Base-by-base conservation (phyloP, 1,140 invertebrate species). In the Chlorops oryzae region DNA sequence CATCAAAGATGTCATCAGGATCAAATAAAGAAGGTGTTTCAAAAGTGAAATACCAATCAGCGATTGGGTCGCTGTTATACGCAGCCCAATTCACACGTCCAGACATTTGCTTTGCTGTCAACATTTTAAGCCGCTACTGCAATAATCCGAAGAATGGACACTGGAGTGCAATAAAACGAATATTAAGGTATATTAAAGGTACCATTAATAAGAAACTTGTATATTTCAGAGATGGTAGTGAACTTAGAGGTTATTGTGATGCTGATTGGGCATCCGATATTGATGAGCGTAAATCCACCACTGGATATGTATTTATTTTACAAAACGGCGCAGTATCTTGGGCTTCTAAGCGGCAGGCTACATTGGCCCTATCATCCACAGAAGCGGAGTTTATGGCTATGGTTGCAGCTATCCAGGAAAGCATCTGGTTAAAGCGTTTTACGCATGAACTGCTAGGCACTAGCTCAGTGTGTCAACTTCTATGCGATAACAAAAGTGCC, bases 31-130 rank as follows among this genome's bases (percentile, higher is more conserved):
- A n/a, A n/a, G 24, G 45, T 47, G 39, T 39, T 3, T 42, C 51
- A 44, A 63, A 50, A n/a, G n/a, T n/a, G 54, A 50, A 52, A 12
- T 66, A 25, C 40, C 39, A 27, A 40, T 40, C 52, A 41, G 34
- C 43, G 1, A 56, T 75, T 5, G 67, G 73, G n/a, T 34, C 58
- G 3, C 47, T 76, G 2, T 53, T 74, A 32, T 76, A 71, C 41
- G 13, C 70, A 3, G 34, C 69, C 0, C 24, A 57, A 6, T 59
- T 46, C 24, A 73, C 72, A 3, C 54, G 73, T 47, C 72, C 73
- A 15, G 69, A 76, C 51, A 69, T 76, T 12, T 9, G 56, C 5
- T 72, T 58, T 60, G 58, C 63, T 5, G 64, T 65, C 5, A 63
- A 55, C 35, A 32, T 41, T 2, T 40, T 54, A 12, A 58, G 53